Evolutionary conservation across 1,140 invertebrate species (phyloP).

Genomic region (Psix sp.): DNA sequence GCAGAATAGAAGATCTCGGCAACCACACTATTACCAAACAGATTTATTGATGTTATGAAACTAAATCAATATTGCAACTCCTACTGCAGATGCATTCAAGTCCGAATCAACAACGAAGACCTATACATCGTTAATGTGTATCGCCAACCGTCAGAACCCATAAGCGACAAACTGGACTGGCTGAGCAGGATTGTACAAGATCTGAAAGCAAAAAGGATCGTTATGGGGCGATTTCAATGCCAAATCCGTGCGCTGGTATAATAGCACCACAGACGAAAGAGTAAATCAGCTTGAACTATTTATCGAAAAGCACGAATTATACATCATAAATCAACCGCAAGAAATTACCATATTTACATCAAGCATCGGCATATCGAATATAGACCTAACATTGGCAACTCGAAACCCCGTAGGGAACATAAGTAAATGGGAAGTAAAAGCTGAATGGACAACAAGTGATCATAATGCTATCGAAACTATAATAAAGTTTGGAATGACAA

Average conservation of each 20-base stretch:
- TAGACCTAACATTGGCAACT: slow-evolving; percentile 14
- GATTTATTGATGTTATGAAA: not conserved
- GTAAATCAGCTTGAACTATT: too few relatives aligned
- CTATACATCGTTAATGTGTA: slow-evolving; percentile 1
- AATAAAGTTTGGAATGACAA: not conserved
- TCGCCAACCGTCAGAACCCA: not conserved
- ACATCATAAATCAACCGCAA: slow-evolving; percentile 4
- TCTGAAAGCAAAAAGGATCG: slow-evolving; percentile 3
- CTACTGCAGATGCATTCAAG: not conserved
- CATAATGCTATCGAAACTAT: slow-evolving; percentile 10
- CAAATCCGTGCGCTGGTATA: not conserved
- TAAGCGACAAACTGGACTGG: not conserved
- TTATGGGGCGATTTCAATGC: slow-evolving; percentile 18
- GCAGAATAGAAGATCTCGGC: not conserved
- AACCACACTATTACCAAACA: not conserved
- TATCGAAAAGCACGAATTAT: not conserved
- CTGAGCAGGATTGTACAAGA: not conserved
- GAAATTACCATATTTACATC: not conserved
- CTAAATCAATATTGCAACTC: not conserved
- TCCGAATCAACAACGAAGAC: not conserved
- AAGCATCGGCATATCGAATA: not conserved
- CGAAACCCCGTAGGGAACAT: not conserved
- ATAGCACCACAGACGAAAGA: not conserved
- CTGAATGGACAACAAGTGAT: too few relatives aligned
- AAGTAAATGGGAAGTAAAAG: not conserved